Evolutionary conservation across 2,797 vertebrate species (phyloP).

Genomic region (Triplophysa bombifrons): DNA sequence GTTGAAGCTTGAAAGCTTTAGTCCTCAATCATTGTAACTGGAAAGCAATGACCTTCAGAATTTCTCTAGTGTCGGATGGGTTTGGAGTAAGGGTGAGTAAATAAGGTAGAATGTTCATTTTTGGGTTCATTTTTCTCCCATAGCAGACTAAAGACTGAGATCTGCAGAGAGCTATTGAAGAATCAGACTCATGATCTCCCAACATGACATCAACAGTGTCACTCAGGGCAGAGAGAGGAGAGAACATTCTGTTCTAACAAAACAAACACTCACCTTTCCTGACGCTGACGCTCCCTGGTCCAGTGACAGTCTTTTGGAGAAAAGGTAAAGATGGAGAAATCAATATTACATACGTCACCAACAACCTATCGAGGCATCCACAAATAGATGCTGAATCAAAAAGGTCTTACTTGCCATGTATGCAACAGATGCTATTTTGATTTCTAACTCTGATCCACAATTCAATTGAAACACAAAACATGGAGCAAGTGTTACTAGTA

Average conservation of each 20-base stretch:
- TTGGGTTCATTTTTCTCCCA: neutral
- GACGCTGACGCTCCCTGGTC: constrained; percentile 75
- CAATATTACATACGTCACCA: constrained; percentile 16
- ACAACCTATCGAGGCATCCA: neutral
- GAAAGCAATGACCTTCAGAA: neutral
- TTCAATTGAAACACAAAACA: too few species aligned
- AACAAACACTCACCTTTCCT: constrained; percentile 72
- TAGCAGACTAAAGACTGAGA: neutral
- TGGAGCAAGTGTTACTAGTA: too few species aligned
- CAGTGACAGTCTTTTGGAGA: constrained; percentile 69
- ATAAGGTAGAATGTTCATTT: neutral
- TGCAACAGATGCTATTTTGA: too few species aligned
- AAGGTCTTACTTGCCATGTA: too few species aligned
- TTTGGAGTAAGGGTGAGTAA: neutral
- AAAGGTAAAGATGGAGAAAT: constrained; percentile 39
- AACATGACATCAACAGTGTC: neutral
- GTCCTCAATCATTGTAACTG: neutral
- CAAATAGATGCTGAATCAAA: neutral
- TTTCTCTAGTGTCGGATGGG: neutral
- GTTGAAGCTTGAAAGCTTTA: neutral
- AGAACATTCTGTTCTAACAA: constrained; percentile 30
- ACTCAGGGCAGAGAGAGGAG: constrained; percentile 5
- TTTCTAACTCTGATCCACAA: too few species aligned
- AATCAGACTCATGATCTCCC: neutral
- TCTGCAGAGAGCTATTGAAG: neutral